Percentiles rank a stretch among this genome's conserved stretches.
Evolutionary conservation across 2,113 vertebrate species (phyloP).

Genomic region (Porphyrio hochstetteri): DNA sequence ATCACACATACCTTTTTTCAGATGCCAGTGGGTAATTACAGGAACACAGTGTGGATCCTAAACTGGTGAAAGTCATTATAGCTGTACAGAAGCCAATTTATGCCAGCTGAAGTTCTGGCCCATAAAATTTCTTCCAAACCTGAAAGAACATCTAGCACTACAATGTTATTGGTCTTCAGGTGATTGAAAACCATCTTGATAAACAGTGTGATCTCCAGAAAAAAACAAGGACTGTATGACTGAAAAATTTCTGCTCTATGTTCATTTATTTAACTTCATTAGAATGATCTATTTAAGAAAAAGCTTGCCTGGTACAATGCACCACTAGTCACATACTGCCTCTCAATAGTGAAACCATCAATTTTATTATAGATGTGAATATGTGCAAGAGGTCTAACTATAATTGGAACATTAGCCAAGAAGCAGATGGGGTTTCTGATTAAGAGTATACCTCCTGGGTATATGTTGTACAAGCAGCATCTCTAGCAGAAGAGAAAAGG

Average conservation of each 20-base stretch:
- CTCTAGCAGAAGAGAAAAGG: not conserved
- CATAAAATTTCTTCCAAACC: constrained; percentile 52
- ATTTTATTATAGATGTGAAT: constrained; percentile 34
- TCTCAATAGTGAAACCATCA: constrained; percentile 28
- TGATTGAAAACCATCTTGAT: constrained; percentile 40
- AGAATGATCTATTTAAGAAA: not conserved
- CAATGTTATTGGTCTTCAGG: constrained; percentile 22
- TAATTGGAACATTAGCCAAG: constrained; percentile 30
- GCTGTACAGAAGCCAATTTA: constrained; percentile 39
- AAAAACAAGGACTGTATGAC: not conserved
- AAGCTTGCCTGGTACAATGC: not conserved
- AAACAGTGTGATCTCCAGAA: not conserved
- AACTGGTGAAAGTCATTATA: constrained; percentile 31
- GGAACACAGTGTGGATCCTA: constrained; percentile 38
- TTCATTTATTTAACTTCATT: constrained; percentile 11
- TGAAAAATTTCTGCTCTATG: not conserved
- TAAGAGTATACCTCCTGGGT: constrained; percentile 37
- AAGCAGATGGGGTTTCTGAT: constrained; percentile 60
- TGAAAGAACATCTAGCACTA: constrained; percentile 46
- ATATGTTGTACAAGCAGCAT: not conserved
- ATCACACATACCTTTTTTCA: constrained; percentile 23
- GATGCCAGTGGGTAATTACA: constrained; percentile 20
- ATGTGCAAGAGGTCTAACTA: not conserved
- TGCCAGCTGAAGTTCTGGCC: constrained; percentile 41
- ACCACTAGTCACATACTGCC: constrained; percentile 24